phyloP scores from a whole-genome alignment of 2,888 invertebrate genomes.

The Caenorhabditis sulstoni region DNA sequence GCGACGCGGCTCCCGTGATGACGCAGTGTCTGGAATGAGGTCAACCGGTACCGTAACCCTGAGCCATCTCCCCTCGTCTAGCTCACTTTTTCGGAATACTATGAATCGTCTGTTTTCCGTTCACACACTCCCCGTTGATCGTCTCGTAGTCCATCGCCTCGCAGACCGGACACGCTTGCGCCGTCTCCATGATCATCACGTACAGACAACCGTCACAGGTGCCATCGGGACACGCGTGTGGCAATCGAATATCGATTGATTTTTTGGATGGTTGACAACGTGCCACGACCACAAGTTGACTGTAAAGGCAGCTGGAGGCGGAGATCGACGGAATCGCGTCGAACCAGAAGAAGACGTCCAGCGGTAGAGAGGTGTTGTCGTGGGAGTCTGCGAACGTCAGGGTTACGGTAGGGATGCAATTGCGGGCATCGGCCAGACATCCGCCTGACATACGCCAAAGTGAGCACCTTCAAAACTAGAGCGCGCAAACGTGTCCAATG shows the following conservation, averaged over 20 bases:
- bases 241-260: conserved; percentile 69
- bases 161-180: conserved; percentile 83
- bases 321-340: conserved; percentile 55
- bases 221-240: conserved; percentile 81
- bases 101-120: conserved; percentile 83
- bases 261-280: conserved; percentile 82
- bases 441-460: too few species aligned
- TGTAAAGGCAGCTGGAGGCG: conserved; percentile 82
- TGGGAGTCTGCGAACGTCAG: conserved; percentile 40
- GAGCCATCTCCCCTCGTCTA: too few species aligned
- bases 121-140: conserved; percentile 83
- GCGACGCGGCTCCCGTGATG: conserved; percentile 73
- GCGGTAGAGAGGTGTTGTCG: conserved; percentile 66
- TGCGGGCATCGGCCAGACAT: too few species aligned
- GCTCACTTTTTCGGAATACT: conserved; percentile 82
- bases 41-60: neutral
- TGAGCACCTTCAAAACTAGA: too few species aligned
- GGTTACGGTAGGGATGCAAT: neutral
- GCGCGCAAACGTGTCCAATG: neutral
- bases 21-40: conserved; percentile 81
- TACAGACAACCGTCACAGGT: conserved; percentile 85
- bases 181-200: conserved; percentile 76
- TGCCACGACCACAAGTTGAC: conserved; percentile 83
- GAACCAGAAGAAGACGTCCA: conserved; percentile 79
- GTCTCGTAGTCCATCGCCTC: conserved; percentile 82